Percentiles rank a stretch among this genome's conserved stretches.
Conservation (phyloP, 1,140 invertebrate genomes). For the Teleopsis dalmanni region DNA sequence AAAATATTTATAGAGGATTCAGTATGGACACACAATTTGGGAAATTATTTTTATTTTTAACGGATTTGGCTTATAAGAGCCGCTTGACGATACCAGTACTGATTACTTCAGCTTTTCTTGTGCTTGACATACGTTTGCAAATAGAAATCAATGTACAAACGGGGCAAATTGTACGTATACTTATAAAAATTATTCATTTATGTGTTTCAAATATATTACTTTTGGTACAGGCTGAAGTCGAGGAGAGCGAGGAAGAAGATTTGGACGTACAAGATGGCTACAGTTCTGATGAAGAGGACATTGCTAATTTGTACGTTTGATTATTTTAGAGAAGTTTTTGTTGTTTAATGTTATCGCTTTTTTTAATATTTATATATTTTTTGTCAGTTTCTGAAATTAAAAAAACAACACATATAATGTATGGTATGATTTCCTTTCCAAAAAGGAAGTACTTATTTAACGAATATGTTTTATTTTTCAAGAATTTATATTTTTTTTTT, state of each 20-base stretch:
- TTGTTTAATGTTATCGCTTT: too few species aligned
- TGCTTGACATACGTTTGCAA: conserved; percentile 48
- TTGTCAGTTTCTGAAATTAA: too few species aligned
- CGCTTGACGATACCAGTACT: conserved; percentile 46
- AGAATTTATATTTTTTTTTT: too few species aligned
- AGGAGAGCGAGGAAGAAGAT: conserved; percentile 25
- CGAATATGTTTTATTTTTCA: too few species aligned
- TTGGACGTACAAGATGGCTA: conserved; percentile 8
- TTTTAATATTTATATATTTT: too few species aligned
- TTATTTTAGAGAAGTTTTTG: too few species aligned
- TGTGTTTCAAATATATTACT: background rate
- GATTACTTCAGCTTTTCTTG: conserved; percentile 46
- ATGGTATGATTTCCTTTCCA: too few species aligned
- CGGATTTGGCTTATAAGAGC: conserved; percentile 48
- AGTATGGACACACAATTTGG: conserved; percentile 38
- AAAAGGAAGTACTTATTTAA: too few species aligned
- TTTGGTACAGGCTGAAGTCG: conserved; percentile 17
- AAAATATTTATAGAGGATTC: conserved; percentile 10
- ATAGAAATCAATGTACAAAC: conserved; percentile 48
- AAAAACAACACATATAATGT: too few species aligned
- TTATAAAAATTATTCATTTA: background rate
- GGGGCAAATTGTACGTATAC: conserved; percentile 30
- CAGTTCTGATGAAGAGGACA: conserved; percentile 12
- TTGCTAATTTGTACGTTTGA: conserved; percentile 8
- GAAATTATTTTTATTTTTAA: conserved; percentile 46